Evolutionary conservation across 2,113 vertebrate genomes (phyloP).

Genomic region (Montifringilla adamsi): DNA sequence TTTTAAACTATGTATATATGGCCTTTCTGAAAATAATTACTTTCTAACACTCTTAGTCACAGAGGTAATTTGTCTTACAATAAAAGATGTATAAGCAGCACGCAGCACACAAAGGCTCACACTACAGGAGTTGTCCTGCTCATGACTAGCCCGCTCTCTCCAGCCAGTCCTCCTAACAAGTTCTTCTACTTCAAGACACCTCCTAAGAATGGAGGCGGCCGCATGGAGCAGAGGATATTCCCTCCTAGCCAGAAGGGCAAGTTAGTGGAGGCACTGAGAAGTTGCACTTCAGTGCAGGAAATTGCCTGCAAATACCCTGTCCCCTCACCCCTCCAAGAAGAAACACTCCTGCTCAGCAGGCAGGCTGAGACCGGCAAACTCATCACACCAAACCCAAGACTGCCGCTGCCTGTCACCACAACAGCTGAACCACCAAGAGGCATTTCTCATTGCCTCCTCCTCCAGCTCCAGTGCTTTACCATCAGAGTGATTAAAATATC

Average conservation of each 20-base stretch:
- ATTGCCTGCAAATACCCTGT: not conserved
- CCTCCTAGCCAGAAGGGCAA: not conserved
- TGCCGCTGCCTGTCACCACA: not conserved
- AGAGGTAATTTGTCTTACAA: constrained; percentile 19
- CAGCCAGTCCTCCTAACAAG: not conserved
- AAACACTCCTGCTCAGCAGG: not conserved
- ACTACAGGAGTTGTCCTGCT: not conserved
- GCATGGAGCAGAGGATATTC: fast-evolving
- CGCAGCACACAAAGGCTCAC: not conserved
- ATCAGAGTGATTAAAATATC: constrained; percentile 40
- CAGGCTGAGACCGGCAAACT: constrained; percentile 12
- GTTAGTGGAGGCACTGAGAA: not conserved
- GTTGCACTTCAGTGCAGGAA: not conserved
- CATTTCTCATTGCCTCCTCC: constrained; percentile 17
- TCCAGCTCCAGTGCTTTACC: constrained; percentile 13
- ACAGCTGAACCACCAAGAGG: not conserved
- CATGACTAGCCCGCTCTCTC: not conserved
- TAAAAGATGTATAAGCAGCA: constrained; percentile 2
- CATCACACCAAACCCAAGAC: not conserved
- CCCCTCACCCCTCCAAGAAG: not conserved
- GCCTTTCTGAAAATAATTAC: constrained; percentile 28
- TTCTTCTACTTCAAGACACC: not conserved
- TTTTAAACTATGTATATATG: not conserved
- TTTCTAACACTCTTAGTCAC: not conserved
- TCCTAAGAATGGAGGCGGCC: not conserved